phyloP scores from a whole-genome alignment of 2,888 invertebrate genomes.

The Xestoiulus laeticollis region DNA sequence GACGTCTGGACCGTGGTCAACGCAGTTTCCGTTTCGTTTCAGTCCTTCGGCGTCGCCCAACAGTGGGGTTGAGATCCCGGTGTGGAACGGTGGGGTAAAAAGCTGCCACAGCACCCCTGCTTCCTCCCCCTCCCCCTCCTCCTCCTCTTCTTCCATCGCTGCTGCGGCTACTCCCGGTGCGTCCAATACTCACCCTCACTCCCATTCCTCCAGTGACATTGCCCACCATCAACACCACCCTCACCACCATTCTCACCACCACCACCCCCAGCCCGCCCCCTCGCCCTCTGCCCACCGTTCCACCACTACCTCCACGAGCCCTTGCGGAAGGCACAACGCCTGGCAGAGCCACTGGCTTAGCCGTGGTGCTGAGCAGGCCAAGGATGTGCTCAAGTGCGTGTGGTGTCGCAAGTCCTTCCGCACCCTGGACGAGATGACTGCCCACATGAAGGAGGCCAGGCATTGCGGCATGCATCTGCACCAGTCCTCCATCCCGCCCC shows the following conservation, averaged over 20 bases:
- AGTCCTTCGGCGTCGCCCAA: constrained; percentile 55
- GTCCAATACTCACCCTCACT: constrained; percentile 57
- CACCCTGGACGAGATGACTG: constrained; percentile 90
- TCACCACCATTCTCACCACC: constrained; percentile 62
- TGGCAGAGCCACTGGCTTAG: constrained; percentile 99
- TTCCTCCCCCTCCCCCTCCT: constrained; percentile 49
- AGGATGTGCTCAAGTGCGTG: constrained; percentile 95
- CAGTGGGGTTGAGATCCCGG: constrained; percentile 55
- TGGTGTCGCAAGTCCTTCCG: constrained; percentile 98
- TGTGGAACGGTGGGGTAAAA: constrained; percentile 56
- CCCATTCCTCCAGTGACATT: constrained; percentile 68
- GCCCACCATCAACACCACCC: constrained; percentile 69
- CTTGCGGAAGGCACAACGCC: constrained; percentile 66
- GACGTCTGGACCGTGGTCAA: constrained; percentile 54
- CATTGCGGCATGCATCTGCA: constrained; percentile 73
- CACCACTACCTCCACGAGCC: constrained; percentile 54
- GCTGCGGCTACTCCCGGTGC: constrained; percentile 70
- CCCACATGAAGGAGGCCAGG: constrained; percentile 98
- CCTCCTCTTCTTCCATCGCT: constrained; percentile 43
- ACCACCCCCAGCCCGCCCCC: constrained; percentile 15
- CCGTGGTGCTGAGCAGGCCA: constrained; percentile 87
- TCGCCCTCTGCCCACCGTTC: constrained; percentile 24
- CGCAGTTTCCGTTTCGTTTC: constrained; percentile 56
- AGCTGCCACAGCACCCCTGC: constrained; percentile 46
- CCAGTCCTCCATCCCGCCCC: constrained; percentile 64